Percentiles rank a stretch among this genome's conserved stretches.
Evolutionary conservation across 2,797 vertebrate species (phyloP).

Genomic region (Dendrocincla fuliginosa): DNA sequence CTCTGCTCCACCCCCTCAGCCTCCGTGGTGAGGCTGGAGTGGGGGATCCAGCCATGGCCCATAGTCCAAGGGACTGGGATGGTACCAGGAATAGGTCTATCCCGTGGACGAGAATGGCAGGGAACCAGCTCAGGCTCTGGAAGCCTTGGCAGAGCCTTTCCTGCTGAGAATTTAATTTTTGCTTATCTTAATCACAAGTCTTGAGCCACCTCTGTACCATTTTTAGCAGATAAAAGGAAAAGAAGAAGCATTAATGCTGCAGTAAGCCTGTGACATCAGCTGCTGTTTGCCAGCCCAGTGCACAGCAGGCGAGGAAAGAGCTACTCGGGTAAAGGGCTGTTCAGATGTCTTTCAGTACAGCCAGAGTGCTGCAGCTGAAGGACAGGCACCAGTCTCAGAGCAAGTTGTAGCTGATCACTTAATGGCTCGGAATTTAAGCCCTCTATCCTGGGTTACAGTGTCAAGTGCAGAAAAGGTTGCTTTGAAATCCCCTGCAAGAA

Average conservation of each 20-base stretch:
- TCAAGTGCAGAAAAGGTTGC: background rate
- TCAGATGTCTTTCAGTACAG: background rate
- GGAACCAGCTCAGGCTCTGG: background rate
- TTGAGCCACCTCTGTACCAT: background rate
- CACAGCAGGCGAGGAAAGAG: background rate
- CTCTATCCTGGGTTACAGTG: background rate
- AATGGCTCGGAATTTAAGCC: background rate
- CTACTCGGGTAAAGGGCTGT: too few relatives aligned
- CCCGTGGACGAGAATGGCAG: background rate
- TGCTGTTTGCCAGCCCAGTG: background rate
- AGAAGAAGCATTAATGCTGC: background rate
- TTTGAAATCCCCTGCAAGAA: background rate
- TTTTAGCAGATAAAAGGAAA: background rate
- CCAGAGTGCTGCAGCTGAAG: background rate
- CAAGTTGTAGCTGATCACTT: background rate
- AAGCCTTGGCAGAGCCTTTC: background rate
- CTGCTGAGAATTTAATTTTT: background rate
- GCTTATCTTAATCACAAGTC: background rate
- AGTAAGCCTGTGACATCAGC: background rate
- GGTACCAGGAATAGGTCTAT: background rate
- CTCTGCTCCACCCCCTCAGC: background rate
- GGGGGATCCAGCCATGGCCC: background rate
- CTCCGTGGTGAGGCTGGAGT: slow-evolving; percentile 60
- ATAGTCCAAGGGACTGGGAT: rapidly evolving
- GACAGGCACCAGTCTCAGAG: rapidly evolving